Base-by-base conservation (phyloP, 2,888 invertebrate species). In the Hypomecis punctinalis region DNA sequence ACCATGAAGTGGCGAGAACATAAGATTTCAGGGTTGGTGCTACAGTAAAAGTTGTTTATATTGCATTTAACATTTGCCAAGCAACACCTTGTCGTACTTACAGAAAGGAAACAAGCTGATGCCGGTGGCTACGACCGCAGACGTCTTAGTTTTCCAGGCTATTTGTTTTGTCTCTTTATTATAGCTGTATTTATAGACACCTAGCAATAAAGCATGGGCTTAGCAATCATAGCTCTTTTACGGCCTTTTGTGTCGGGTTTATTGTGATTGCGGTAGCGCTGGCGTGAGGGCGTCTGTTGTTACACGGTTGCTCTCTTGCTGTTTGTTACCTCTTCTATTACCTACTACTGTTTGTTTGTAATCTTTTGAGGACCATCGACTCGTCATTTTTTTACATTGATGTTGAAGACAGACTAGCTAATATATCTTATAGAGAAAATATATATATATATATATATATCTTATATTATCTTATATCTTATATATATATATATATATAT, bases 161-260 rank as follows among this genome's bases (percentile, higher is more conserved):
- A 37, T 52, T 52, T 52, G 52, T 52, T 42, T 52, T 23, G 40
- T n/a, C 5, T 42, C 13, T 10, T 39, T 47, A 47, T 47, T 33
- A 33, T 33, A 1, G 5, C 47, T 13, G 1, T 39, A 9, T 36
- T 11, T 52, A 42, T 33, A 52, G 10, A 39, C 13, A 39, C 47
- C 46, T 45, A n/a, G 23, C 35, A 52, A 55, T 47, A 49, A 35
- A 54, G 43, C 39, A 37, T 61, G 51, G 51, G 40, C 51, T 51
- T 39, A 5, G 7, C 11, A 13, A 23, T 8, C 47, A 62, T 52
- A 11, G 43, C 53, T 40, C 49, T 33, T 68, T 70, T 71, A 71
- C 63, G 61, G 33, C 53, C 68, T 63, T 71, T 68, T 71, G 71
- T 71, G 43, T 58, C 53, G 48, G 46, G 61, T 63, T 65, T 63